Percentiles rank a stretch among this genome's conserved stretches.
These are phyloP conservation scores for Subacronicta megacephala DNA, from an alignment of 2,888 invertebrate genomes.

Conservation along the genomic window DNA sequence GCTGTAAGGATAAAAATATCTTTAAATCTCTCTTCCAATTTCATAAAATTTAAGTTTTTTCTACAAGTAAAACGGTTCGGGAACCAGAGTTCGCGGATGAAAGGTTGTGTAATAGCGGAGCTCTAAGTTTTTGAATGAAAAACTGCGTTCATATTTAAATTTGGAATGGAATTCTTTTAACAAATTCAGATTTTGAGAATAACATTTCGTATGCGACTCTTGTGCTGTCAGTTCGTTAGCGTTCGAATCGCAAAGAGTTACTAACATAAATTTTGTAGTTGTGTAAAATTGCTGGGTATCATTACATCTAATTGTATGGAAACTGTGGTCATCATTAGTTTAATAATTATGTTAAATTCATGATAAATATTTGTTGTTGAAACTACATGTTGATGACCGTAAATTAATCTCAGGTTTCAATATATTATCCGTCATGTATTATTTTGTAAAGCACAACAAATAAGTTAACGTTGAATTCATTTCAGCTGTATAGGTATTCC, in stretches of 20 bases:
- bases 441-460: too few species aligned
- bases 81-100: too few species aligned
- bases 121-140: neutral
- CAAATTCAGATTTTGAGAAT: constrained; percentile 4
- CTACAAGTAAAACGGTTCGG: too few species aligned
- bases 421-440: neutral
- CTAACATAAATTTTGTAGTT: constrained; percentile 34
- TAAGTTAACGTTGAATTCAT: too few species aligned
- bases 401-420: neutral
- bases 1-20: too few species aligned
- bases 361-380: constrained; percentile 12
- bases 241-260: constrained; percentile 34
- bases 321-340: constrained; percentile 12
- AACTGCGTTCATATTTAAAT: constrained; percentile 11
- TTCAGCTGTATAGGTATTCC: too few species aligned
- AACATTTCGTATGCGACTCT: constrained; percentile 17
- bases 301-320: constrained; percentile 17
- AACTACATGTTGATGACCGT: neutral
- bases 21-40: too few species aligned
- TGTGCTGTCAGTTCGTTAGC: constrained; percentile 51
- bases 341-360: constrained; percentile 1
- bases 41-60: too few species aligned
- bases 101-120: too few species aligned
- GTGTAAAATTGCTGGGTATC: constrained; percentile 40
- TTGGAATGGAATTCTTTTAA: constrained; percentile 7